These are phyloP conservation scores for Philhelius pedissequus DNA, from an alignment of 2,888 invertebrate genomes.

Conservation along the genomic window DNA sequence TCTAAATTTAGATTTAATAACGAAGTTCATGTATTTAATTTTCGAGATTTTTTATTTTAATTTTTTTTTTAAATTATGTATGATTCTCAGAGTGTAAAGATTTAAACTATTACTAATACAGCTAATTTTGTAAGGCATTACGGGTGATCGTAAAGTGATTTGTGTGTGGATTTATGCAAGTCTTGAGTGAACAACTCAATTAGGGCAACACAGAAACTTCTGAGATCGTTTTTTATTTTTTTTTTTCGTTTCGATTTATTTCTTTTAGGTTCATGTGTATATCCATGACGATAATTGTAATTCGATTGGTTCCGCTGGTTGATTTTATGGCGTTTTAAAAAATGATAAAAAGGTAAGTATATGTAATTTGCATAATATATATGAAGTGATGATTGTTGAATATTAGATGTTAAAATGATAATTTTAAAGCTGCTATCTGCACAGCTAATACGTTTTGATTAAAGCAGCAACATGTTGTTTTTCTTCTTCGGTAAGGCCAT, in stretches of 20 bases:
- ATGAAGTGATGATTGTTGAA: constrained; percentile 70
- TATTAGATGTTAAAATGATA: too few relatives aligned
- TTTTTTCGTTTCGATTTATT: constrained; percentile 53
- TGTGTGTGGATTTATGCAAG: constrained; percentile 7
- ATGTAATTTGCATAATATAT: constrained; percentile 70
- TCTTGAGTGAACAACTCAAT: constrained; percentile 22
- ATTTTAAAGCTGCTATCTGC: background rate
- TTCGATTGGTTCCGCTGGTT: constrained; percentile 58
- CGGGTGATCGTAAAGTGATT: constrained; percentile 22
- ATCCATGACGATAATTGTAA: constrained; percentile 28
- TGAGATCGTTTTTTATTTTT: constrained; percentile 62
- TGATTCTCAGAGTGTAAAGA: constrained; percentile 51
- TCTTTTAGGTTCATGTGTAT: background rate
- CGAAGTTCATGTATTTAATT: background rate
- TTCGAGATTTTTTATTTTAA: constrained; percentile 19
- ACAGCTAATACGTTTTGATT: constrained; percentile 84
- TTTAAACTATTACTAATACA: constrained; percentile 3
- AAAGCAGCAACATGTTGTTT: constrained; percentile 87
- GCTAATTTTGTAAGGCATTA: constrained; percentile 20
- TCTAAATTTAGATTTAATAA: background rate
- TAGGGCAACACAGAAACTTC: constrained; percentile 55
- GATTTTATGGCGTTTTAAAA: constrained; percentile 61
- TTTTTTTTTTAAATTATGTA: constrained; percentile 46
- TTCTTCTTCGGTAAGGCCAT: constrained; percentile 90
- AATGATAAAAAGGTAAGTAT: constrained; percentile 29